Evolutionary conservation across 2,113 vertebrate genomes (phyloP).

Genomic region (Regulus satrapa): DNA sequence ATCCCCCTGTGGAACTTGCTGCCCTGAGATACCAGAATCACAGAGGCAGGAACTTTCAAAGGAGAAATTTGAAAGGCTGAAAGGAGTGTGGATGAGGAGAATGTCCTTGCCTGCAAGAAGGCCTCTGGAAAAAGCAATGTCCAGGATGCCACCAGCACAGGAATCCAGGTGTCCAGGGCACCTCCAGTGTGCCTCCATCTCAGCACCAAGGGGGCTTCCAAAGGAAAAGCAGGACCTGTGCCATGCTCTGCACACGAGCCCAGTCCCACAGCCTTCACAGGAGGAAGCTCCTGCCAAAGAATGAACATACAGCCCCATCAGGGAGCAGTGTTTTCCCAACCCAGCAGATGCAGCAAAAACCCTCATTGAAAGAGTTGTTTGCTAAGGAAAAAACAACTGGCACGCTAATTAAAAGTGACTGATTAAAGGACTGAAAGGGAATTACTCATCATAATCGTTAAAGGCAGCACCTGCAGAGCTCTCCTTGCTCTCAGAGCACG

Average conservation of each 20-base stretch:
- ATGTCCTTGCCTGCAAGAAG: neutral
- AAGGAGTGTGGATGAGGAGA: neutral
- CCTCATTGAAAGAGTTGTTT: slow-evolving; percentile 16
- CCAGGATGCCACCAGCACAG: neutral
- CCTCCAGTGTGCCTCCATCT: neutral
- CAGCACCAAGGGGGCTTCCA: neutral
- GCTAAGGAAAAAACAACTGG: slow-evolving; percentile 24
- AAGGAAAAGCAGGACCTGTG: neutral
- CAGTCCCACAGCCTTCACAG: neutral
- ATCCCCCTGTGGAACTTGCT: neutral
- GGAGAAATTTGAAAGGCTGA: neutral
- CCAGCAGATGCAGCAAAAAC: neutral
- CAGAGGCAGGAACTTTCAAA: neutral
- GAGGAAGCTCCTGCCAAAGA: neutral
- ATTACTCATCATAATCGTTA: slow-evolving; percentile 39
- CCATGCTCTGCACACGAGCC: neutral
- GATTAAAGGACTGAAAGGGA: slow-evolving; percentile 30
- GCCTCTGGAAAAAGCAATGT: neutral
- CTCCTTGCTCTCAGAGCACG: neutral
- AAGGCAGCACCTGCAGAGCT: slow-evolving; percentile 31
- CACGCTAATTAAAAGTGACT: slow-evolving; percentile 36
- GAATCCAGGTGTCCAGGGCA: too few species aligned
- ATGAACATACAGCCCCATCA: neutral
- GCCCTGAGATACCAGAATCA: neutral
- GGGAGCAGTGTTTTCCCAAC: neutral